Percentiles rank a stretch among this genome's conserved stretches.
phyloP scores from a whole-genome alignment of 2,888 invertebrate genomes.

The Phrixothrix hirtus region DNA sequence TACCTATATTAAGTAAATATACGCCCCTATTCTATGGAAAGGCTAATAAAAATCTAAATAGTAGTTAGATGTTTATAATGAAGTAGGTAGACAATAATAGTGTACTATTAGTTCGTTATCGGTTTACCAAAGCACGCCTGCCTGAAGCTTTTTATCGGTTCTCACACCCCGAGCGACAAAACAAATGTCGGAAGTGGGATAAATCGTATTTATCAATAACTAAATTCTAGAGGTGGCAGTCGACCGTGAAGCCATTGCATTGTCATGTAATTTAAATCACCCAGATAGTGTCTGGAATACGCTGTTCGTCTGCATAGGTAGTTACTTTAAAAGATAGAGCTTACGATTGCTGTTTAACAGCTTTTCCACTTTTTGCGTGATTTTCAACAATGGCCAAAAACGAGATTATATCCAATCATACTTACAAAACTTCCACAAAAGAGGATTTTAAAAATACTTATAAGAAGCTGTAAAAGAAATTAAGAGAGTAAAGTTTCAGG shows the following conservation, averaged over 20 bases:
- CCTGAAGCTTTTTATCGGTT: constrained; percentile 32
- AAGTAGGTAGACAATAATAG: constrained; percentile 42
- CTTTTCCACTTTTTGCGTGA: constrained; percentile 7
- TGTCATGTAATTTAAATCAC: constrained; percentile 46
- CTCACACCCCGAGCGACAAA: constrained; percentile 43
- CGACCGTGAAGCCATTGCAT: constrained; percentile 43
- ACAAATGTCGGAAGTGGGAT: constrained; percentile 47
- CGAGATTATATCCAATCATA: background rate
- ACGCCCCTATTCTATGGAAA: constrained; percentile 12
- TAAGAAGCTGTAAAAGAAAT: background rate
- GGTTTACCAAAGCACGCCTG: constrained; percentile 36
- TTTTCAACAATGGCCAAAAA: background rate
- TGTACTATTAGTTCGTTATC: constrained; percentile 44
- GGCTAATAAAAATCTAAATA: constrained; percentile 31
- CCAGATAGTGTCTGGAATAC: constrained; percentile 39
- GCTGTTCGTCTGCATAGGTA: constrained; percentile 13
- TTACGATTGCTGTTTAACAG: constrained; percentile 10
- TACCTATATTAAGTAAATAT: constrained; percentile 22
- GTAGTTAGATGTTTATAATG: constrained; percentile 39
- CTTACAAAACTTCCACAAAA: background rate
- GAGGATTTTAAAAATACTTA: background rate
- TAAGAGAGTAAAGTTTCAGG: background rate
- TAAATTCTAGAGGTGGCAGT: constrained; percentile 45
- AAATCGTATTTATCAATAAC: constrained; percentile 48
- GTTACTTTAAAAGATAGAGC: constrained; percentile 12